Base-by-base conservation (phyloP, 2,888 invertebrate species). In the Agrotis puta region DNA sequence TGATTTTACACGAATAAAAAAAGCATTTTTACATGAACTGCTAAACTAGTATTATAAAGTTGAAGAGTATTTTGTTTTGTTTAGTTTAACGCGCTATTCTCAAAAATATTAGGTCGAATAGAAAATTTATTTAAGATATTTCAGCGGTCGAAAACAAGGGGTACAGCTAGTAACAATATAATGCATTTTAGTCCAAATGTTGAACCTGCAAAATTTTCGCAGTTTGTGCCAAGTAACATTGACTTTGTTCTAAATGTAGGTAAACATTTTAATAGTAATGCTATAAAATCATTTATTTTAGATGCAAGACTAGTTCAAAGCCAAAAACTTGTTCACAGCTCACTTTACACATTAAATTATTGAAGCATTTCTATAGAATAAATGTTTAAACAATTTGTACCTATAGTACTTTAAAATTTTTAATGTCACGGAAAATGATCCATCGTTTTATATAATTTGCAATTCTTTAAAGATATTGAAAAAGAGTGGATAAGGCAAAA, bases 211-310 rank as follows among this genome's bases (percentile, higher is more conserved):
- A 6, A 5, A 47, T 43, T 67, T 45, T 59, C 43, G 6, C 3
- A 54, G n/a, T 24, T 13, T 7, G 64, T 73, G 65, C 57, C 76
- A 79, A 79, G 48, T 43, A 43, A 33, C n/a, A 50, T 11, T 51
- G 18, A 20, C 14, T 57, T 61, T 64, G 27, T 56, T 54, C 39
- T 9, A 39, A 61, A 56, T 56, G 48, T 48, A 48, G 48, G n/a
- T 48, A n/a, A 7, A 7, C 6, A 48, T 48, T n/a, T 57, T 22
- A 33, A 13, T 50, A 18, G 50, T 61, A 56, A 68, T 39, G 47
- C 66, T 73, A 53, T 79, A 65, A 73, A 73, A 74, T 14, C 39
- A 51, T 50, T 57, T 66, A 79, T 66, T 77, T 20, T 74, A 47
- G 54, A 58, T 50, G 45, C 22, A 58, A 50, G 57, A 58, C 47